Evolutionary conservation across 2,888 invertebrate species (phyloP).

Genomic region (Syrista parreyssii): DNA sequence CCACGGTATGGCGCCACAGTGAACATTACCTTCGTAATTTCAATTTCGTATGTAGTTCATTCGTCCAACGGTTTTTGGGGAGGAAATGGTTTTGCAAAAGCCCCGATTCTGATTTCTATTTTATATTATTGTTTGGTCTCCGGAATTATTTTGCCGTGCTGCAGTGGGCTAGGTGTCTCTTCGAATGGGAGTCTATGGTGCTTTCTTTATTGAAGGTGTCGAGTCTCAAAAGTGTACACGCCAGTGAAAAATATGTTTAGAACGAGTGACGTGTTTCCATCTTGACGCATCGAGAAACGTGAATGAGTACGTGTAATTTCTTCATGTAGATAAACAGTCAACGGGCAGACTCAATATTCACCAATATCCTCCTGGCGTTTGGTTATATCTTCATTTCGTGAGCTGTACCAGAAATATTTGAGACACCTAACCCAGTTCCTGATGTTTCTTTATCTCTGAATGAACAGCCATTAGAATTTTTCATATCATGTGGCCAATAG

Average conservation of each 20-base stretch:
- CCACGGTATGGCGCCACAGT: too few relatives aligned
- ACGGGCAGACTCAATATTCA: too few relatives aligned
- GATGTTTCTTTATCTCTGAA: too few relatives aligned
- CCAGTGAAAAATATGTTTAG: slow-evolving; percentile 50
- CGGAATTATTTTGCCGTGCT: background rate
- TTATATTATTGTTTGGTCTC: background rate
- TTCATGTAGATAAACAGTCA: too few relatives aligned
- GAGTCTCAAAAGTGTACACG: slow-evolving; percentile 18
- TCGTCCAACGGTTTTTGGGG: slow-evolving; percentile 21
- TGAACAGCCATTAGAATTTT: too few relatives aligned
- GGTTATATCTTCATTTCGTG: too few relatives aligned
- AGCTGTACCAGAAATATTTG: too few relatives aligned
- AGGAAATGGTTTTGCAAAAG: slow-evolving; percentile 7
- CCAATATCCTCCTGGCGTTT: too few relatives aligned
- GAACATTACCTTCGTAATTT: too few relatives aligned
- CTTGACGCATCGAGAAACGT: slow-evolving; percentile 50
- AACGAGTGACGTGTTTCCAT: slow-evolving; percentile 56
- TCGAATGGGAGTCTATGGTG: slow-evolving; percentile 17
- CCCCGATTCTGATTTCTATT: background rate
- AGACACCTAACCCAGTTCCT: too few relatives aligned
- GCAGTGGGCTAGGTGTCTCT: background rate
- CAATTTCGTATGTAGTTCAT: too few relatives aligned
- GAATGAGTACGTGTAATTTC: slow-evolving; percentile 45
- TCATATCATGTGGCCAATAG: too few relatives aligned
- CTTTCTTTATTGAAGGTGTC: background rate